phyloP scores from a whole-genome alignment of 2,888 invertebrate species.

The Sabatieria punctata region DNA sequence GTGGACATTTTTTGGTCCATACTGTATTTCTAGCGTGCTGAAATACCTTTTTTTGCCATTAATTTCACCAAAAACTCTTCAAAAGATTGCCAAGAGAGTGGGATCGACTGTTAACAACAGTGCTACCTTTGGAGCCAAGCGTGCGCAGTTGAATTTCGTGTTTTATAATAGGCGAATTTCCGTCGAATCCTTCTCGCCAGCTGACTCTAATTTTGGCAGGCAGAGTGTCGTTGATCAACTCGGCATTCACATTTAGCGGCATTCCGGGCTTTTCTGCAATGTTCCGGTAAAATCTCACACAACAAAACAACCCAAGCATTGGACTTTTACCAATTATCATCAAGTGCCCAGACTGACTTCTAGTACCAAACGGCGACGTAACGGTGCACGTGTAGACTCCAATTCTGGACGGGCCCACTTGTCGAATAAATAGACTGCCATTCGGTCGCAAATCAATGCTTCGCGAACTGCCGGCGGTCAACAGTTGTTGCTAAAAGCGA shows the following conservation, averaged over 20 bases:
- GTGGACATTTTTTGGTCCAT: no score
- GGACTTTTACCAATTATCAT: constrained; percentile 58
- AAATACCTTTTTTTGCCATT: no score
- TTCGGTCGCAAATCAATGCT: constrained; percentile 32
- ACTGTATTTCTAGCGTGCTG: no score
- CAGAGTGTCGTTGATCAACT: constrained; percentile 50
- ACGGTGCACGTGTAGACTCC: constrained; percentile 82
- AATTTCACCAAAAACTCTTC: no score
- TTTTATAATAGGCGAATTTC: constrained; percentile 80
- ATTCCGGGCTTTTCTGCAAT: constrained; percentile 68
- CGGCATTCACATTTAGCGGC: constrained; percentile 68
- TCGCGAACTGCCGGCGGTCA: constrained; percentile 58
- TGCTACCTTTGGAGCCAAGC: constrained; percentile 71
- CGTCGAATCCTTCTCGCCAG: constrained; percentile 92
- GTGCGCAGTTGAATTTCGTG: constrained; percentile 78
- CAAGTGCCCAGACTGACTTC: constrained; percentile 62
- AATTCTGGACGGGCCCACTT: constrained; percentile 51
- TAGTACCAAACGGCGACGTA: constrained; percentile 70
- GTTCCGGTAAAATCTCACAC: neutral
- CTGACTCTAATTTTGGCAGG: constrained; percentile 71
- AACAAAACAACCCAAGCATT: neutral
- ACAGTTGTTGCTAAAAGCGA: constrained; percentile 13
- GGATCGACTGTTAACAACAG: no score
- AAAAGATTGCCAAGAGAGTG: no score
- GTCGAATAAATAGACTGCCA: constrained; percentile 19